Evolutionary conservation across 2,113 vertebrate genomes (phyloP), one percentile per base, ranked within the genome.

Genomic region (Hepsetus odoe): DNA sequence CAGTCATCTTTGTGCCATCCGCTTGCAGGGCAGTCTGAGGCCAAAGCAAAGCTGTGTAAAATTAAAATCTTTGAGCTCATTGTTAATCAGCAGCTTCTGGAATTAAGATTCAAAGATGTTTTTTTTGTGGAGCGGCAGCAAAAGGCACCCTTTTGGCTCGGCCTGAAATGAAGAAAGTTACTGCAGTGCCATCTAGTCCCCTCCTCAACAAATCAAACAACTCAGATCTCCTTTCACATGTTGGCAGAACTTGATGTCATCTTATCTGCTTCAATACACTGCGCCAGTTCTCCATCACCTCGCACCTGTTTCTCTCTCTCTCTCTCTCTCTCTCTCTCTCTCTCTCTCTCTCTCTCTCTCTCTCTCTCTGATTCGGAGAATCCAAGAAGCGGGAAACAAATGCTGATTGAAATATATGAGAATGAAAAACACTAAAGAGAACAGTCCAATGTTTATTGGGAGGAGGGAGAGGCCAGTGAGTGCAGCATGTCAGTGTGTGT

Each of bases 391-490:
- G 83, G 86, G 87, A 88, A 88, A 86, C 83, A 89, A 91, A 90
- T 86, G 83, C 80, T 87, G 75, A 91, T 86, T 84, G 90, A 89
- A 88, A 83, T 85, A 65, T 72, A 82, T 77, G 72, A 84, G 84
- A 79, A 87, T 81, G 78, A 83, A 80, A 83, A 76, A 91, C 92
- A 92, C 93, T 91, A 93, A 93, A 93, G 92, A 0, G 26, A 86
- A 88, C 88, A 80, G 89, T 86, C 87, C 90, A 86, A 79, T 80
- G 80, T 85, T 82, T 83, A 80, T 77, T 49, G 35, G 71, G n/a
- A n/a, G 59, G 65, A 72, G 58, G 75, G 75, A 78, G 64, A 76
- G 56, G 49, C 30, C 65, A 71, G 77, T 53, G 64, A 76, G 56
- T 40, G 38, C 65, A 71, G 77, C 53, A 33, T 33, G 56, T 13